phyloP scores from a whole-genome alignment of 2,113 vertebrate genomes.

The Odocoileus hemionus region DNA sequence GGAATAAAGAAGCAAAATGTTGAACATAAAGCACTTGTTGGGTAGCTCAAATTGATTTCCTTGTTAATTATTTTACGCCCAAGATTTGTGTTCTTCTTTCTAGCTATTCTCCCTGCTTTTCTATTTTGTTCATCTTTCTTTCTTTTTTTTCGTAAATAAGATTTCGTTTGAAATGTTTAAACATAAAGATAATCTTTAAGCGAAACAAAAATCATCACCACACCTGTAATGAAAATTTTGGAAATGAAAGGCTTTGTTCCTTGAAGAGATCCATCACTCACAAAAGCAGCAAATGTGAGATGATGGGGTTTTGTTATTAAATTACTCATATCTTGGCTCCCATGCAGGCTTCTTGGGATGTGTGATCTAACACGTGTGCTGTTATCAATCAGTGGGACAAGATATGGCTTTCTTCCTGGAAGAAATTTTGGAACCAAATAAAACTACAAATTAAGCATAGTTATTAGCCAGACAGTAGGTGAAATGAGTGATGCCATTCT shows the following conservation, averaged over 20 bases:
- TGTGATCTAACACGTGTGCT: not conserved
- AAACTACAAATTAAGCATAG: constrained; percentile 59
- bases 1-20: constrained; percentile 1
- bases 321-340: not conserved
- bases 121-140: not conserved
- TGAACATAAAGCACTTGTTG: not conserved
- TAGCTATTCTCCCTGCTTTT: not conserved
- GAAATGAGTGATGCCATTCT: constrained; percentile 50
- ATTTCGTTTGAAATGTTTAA: constrained; percentile 2
- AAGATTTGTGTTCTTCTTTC: not conserved
- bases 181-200: not conserved
- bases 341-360: not conserved
- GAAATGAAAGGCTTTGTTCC: constrained; percentile 31
- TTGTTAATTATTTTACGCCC: not conserved
- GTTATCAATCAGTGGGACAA: constrained; percentile 32
- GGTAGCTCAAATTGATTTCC: not conserved
- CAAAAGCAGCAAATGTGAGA: not conserved
- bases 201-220: not conserved
- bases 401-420: constrained; percentile 50
- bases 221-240: not conserved
- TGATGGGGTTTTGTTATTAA: not conserved
- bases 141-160: not conserved
- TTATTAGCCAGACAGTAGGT: constrained; percentile 38
- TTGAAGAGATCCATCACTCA: not conserved
- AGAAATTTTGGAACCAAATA: constrained; percentile 60